Conservation (phyloP, 2,797 vertebrate genomes). For the Brachyalestes nurse region DNA sequence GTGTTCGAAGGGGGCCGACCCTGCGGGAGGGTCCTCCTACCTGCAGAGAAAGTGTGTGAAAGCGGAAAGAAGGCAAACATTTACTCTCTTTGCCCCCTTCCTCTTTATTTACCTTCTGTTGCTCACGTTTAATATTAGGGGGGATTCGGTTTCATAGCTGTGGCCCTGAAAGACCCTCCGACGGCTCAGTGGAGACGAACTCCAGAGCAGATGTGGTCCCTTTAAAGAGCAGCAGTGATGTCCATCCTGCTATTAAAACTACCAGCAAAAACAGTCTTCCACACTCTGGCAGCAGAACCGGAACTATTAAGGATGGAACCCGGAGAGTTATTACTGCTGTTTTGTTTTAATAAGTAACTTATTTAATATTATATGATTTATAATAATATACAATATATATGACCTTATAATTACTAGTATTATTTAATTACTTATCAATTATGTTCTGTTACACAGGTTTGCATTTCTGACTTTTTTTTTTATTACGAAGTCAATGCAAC, state of each 20-base stretch:
- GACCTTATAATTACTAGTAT: no score
- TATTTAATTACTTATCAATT: no score
- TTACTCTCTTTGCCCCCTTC: slow-evolving; percentile 1
- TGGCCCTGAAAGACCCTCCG: slow-evolving; percentile 56
- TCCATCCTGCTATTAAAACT: slow-evolving; percentile 67
- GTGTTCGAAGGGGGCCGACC: not conserved
- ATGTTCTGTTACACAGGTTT: not conserved
- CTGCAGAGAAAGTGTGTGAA: slow-evolving; percentile 23
- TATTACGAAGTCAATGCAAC: not conserved
- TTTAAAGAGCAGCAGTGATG: slow-evolving; percentile 60
- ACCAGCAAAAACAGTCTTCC: slow-evolving; percentile 34
- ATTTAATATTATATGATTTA: no score
- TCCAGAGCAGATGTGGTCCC: slow-evolving; percentile 56
- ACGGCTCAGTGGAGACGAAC: slow-evolving; percentile 24
- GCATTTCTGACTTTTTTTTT: no score
- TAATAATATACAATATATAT: no score
- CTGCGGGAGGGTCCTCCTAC: not conserved
- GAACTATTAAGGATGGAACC: no score
- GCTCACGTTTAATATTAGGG: slow-evolving; percentile 55
- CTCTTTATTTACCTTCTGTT: slow-evolving; percentile 39
- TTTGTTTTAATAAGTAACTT: no score
- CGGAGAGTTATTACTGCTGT: not conserved
- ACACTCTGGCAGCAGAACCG: slow-evolving; percentile 15
- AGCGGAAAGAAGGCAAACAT: not conserved
- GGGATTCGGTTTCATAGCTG: slow-evolving; percentile 65